A percentile compares a stretch with the other conserved stretches of the same genome.
phyloP scores from a whole-genome alignment of 2,797 vertebrate genomes.

The Tangara arthus region DNA sequence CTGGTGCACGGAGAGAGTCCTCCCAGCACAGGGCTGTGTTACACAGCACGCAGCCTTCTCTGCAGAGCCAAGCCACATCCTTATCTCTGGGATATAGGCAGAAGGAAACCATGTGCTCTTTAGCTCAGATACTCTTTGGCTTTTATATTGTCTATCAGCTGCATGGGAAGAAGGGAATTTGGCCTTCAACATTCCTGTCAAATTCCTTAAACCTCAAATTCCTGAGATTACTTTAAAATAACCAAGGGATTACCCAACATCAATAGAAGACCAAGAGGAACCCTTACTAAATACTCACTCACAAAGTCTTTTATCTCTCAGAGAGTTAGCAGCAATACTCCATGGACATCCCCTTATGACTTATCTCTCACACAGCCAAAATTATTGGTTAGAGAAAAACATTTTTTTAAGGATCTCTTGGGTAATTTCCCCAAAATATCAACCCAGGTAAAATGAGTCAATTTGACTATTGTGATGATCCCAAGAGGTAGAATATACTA shows the following conservation, averaged over 20 bases:
- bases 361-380: not conserved
- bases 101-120: not conserved
- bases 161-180: not conserved
- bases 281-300: not conserved
- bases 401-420: not conserved
- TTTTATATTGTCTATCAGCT: not conserved
- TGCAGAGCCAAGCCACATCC: too few species aligned
- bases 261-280: not conserved
- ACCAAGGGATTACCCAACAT: not conserved
- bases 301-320: not conserved
- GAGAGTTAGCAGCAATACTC: not conserved
- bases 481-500: not conserved
- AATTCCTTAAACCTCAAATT: not conserved
- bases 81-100: not conserved
- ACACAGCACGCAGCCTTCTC: too few species aligned
- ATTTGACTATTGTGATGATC: not conserved
- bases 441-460: not conserved
- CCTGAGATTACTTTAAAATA: not conserved
- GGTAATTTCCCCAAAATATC: not conserved
- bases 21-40: not conserved
- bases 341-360: not conserved
- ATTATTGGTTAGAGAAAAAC: not conserved
- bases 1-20: not conserved
- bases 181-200: not conserved
- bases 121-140: not conserved